Conservation (phyloP, 1,140 invertebrate species). For the Halictus rubicundus region DNA sequence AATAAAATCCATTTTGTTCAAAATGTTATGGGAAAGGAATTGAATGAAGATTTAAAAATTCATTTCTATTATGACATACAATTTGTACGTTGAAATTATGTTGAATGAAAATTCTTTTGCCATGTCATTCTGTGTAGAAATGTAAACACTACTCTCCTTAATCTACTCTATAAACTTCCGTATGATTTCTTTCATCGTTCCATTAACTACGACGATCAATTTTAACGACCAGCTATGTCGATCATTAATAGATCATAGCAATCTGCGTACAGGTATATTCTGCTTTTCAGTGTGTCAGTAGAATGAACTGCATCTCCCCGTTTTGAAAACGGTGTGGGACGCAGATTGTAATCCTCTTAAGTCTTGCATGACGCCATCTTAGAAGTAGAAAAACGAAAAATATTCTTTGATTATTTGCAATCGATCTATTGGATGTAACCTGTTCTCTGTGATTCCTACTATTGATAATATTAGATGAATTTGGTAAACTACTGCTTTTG, state of each 20-base stretch:
- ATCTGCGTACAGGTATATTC: neutral
- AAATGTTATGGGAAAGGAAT: neutral
- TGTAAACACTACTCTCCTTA: neutral
- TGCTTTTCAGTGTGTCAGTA: constrained; percentile 3
- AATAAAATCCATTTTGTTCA: neutral
- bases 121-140: too few species aligned
- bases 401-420: constrained; percentile 9
- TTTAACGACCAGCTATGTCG: neutral
- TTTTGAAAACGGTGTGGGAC: too few species aligned
- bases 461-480: neutral
- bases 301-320: neutral
- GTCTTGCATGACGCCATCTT: neutral
- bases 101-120: too few species aligned
- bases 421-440: neutral
- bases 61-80: too few species aligned
- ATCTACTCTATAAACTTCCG: neutral
- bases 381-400: too few species aligned
- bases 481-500: too few species aligned
- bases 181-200: neutral
- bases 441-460: neutral
- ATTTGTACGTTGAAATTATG: too few species aligned
- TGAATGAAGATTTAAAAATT: neutral
- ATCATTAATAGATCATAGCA: neutral
- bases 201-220: neutral
- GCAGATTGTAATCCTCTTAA: too few species aligned